phyloP scores from a whole-genome alignment of 2,797 vertebrate genomes.

The Menidia menidia region DNA sequence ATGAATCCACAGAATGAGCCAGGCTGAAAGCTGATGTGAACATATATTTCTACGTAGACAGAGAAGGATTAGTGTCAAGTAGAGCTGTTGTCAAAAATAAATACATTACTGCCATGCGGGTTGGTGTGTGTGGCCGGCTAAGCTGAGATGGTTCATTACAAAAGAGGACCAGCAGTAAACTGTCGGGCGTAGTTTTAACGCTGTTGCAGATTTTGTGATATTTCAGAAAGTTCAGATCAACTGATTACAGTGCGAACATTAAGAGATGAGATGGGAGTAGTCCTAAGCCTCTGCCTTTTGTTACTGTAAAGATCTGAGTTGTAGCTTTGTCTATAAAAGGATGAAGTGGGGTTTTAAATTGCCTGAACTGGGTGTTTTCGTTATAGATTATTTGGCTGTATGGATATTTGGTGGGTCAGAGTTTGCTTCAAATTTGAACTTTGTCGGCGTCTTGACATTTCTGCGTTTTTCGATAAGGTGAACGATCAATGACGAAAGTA shows the following conservation, averaged over 20 bases:
- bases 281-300: not conserved
- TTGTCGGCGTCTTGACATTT: not conserved
- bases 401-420: not conserved
- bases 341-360: not conserved
- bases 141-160: no score
- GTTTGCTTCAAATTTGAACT: not conserved
- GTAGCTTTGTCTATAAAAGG: no score
- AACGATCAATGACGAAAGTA: no score
- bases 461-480: not conserved
- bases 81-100: no score
- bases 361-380: not conserved
- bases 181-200: not conserved
- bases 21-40: no score
- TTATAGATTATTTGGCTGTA: no score
- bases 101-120: no score
- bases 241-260: no score
- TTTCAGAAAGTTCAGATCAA: no score
- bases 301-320: not conserved
- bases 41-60: no score
- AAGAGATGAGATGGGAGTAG: not conserved
- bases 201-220: not conserved
- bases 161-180: not conserved
- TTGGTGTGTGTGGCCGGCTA: no score
- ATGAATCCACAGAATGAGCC: slow-evolving; percentile 30
- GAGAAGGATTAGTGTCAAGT: no score